Conservation (phyloP, 2,797 vertebrate species). For the Urocyon cinereoargenteus region DNA sequence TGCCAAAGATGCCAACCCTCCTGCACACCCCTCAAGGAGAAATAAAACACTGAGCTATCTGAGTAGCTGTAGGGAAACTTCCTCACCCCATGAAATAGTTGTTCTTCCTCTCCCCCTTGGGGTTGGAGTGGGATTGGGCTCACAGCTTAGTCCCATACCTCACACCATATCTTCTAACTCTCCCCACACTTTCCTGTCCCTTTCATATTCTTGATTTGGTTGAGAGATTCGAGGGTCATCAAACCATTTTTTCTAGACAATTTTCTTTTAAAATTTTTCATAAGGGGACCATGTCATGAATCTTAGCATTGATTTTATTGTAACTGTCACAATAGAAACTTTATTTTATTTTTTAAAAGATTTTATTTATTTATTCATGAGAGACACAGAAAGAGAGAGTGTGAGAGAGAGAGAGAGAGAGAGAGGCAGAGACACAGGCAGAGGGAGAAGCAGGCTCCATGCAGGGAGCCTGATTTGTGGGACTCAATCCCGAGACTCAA, state of each 20-base stretch:
- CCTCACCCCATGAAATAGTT: neutral
- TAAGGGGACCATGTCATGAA: neutral
- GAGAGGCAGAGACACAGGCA: too few relatives aligned
- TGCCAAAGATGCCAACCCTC: neutral
- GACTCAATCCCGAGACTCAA: too few relatives aligned
- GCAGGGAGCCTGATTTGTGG: too few relatives aligned
- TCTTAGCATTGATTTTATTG: neutral
- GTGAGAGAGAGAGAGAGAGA: too few relatives aligned
- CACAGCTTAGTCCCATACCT: neutral
- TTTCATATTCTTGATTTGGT: neutral
- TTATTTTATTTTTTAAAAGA: neutral
- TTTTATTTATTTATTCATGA: too few relatives aligned
- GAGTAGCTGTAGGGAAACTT: neutral
- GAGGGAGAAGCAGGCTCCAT: too few relatives aligned
- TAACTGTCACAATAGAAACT: neutral
- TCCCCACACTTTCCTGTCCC: neutral
- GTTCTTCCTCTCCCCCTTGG: neutral
- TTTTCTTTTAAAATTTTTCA: neutral
- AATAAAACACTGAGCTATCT: neutral
- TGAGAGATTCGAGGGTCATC: neutral
- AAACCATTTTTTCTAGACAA: neutral
- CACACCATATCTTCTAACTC: neutral
- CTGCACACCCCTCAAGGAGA: neutral
- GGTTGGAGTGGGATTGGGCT: too few relatives aligned
- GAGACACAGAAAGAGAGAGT: too few relatives aligned